Evolutionary conservation across 2,888 invertebrate species (phyloP).

Genomic region (Lepidocyrtoides sp.): DNA sequence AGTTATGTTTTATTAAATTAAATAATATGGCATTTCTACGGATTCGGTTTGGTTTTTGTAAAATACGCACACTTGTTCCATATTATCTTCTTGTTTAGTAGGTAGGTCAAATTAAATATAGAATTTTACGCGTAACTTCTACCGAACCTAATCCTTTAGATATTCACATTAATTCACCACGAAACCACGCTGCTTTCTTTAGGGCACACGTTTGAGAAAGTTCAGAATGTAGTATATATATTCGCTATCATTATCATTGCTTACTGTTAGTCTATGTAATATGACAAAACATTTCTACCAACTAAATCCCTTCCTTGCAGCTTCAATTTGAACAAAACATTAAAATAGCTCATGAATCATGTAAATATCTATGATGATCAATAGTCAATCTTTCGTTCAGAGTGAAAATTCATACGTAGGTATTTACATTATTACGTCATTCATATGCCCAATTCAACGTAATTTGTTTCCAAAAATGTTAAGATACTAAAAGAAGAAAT

Average conservation of each 20-base stretch:
- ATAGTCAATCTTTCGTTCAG: no score
- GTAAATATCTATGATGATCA: no score
- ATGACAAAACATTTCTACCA: constrained; percentile 45
- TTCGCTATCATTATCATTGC: constrained; percentile 54
- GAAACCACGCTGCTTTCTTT: constrained; percentile 66
- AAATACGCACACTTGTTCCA: constrained; percentile 62
- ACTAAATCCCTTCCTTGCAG: not conserved
- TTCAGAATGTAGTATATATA: constrained; percentile 73
- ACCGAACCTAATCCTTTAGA: constrained; percentile 19
- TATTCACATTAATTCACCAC: constrained; percentile 43
- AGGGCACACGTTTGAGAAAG: constrained; percentile 83
- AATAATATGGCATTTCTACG: constrained; percentile 59
- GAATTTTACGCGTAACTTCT: constrained; percentile 9
- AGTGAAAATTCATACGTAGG: no score
- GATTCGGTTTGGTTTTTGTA: constrained; percentile 41
- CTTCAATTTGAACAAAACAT: not conserved
- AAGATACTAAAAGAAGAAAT: not conserved
- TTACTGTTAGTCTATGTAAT: not conserved
- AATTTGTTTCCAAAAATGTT: not conserved
- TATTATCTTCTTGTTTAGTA: constrained; percentile 14
- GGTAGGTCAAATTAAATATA: constrained; percentile 49
- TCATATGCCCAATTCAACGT: not conserved
- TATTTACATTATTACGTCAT: no score
- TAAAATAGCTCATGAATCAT: not conserved
- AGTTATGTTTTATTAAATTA: constrained; percentile 58